A percentile compares a stretch with the other conserved stretches of the same genome.
Evolutionary conservation across 2,797 vertebrate genomes (phyloP).

Genomic region (Orestias chungarensis): DNA sequence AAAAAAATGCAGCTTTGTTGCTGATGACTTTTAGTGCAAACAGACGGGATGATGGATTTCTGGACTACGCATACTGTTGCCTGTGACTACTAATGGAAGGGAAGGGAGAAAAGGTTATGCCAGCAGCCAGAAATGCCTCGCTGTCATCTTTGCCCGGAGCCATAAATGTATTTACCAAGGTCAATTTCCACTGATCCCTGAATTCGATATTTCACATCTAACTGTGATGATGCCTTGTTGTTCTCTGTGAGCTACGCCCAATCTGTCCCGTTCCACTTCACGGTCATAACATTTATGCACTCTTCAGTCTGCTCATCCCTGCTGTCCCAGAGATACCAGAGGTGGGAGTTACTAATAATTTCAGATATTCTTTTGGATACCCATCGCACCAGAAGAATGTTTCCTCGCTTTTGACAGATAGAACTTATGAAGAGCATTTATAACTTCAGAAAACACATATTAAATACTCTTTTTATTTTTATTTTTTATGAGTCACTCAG

Average conservation of each 20-base stretch:
- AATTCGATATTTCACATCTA: conserved; percentile 43
- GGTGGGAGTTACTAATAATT: conserved; percentile 31
- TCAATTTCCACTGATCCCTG: conserved; percentile 50
- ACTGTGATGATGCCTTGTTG: conserved; percentile 33
- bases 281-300: conserved; percentile 30
- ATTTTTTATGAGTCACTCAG: conserved; percentile 49
- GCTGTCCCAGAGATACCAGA: conserved; percentile 28
- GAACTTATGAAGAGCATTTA: conserved; percentile 10
- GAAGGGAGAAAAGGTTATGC: conserved; percentile 6
- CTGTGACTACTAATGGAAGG: conserved; percentile 8
- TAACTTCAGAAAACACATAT: conserved; percentile 40
- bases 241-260: conserved; percentile 40
- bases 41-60: conserved; percentile 42
- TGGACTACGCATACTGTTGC: conserved; percentile 8
- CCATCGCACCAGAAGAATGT: not conserved
- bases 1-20: conserved; percentile 27
- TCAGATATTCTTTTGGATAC: conserved; percentile 28
- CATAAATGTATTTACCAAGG: conserved; percentile 23
- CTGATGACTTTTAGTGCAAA: conserved; percentile 36
- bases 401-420: conserved; percentile 14
- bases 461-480: conserved; percentile 43
- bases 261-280: conserved; percentile 50
- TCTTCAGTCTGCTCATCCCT: conserved; percentile 13
- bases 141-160: conserved; percentile 8
- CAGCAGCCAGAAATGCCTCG: conserved; percentile 5